Base-by-base conservation (phyloP, 2,797 vertebrate species). In the Lacerta viridis region DNA sequence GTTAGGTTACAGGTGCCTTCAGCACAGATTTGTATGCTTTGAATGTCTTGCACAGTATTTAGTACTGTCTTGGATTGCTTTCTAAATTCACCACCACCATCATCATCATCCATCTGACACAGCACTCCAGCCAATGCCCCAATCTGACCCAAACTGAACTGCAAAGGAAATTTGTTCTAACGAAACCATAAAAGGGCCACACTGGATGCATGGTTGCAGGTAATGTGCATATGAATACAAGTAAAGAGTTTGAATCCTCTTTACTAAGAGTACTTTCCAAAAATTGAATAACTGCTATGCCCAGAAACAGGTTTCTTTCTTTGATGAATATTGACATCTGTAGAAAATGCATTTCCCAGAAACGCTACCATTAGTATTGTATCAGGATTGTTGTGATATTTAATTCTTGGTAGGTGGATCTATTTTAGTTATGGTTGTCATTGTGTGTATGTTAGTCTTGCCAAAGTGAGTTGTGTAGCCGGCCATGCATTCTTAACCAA, bases 361-460 rank as follows among this genome's bases (percentile, higher is more conserved):
- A 89, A 91, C 90, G 92, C 25, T 33, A 43, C 59, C 75, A 18
- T 41, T 82, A 77, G 83, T 82, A 71, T 86, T 50, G 84, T 83
- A 87, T 94, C 39, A n/a, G 92, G 94, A 96, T 96, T 94, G 88
- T 71, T 91, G 72, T 91, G 66, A 80, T 96, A 91, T 94, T 95
- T 95, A 93, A 92, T 94, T 95, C 94, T 71, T 84, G 39, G 87
- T 86, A 74, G 68, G 84, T 94, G 90, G 83, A 93, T 83, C 74
- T 78, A 20, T 88, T 92, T 96, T 95, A 79, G 72, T 20, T 74
- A 74, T 9, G 72, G 36, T 74, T 74, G 33, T 96, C 66, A 69
- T 29, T 9, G 23, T 86, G 36, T 61, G 17, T 8, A 96, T 96
- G 88, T 93, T 92, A 79, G 80, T 90, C 91, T 94, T 85, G 94